These are phyloP conservation scores for Ciona savignyi DNA, from an alignment of 23 tunicate species.

Conservation along the genomic window DNA sequence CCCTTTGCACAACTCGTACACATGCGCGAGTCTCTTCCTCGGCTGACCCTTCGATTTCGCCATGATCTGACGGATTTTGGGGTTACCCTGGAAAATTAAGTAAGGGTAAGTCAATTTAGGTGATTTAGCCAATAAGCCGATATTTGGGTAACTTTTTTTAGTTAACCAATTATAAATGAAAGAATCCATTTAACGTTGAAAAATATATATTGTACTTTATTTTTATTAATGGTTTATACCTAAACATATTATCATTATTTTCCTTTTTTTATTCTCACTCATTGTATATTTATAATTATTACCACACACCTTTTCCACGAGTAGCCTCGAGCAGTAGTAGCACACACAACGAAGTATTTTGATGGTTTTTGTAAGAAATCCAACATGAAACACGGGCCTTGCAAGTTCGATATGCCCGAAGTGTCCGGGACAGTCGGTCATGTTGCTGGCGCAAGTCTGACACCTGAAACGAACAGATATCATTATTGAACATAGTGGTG, in stretches of 20 bases:
- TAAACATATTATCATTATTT: background rate
- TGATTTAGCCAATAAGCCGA: too few relatives aligned
- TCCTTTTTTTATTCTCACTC: too few relatives aligned
- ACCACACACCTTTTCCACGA: conserved; percentile 80
- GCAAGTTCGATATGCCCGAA: conserved; percentile 98
- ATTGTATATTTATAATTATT: too few relatives aligned
- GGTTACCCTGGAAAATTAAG: conserved; percentile 42
- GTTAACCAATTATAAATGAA: too few relatives aligned
- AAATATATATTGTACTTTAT: too few relatives aligned
- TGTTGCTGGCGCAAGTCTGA: conserved; percentile 99
- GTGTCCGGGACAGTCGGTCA: conserved; percentile 99
- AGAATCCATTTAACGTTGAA: too few relatives aligned
- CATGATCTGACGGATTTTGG: conserved; percentile 81
- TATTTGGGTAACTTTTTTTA: too few relatives aligned
- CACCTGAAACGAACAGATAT: too few relatives aligned
- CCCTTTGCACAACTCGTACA: conserved; percentile 97
- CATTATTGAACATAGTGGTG: too few relatives aligned
- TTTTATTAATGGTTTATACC: background rate
- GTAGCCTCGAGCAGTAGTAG: conserved; percentile 86
- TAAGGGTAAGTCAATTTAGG: background rate
- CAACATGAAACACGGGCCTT: conserved; percentile 96
- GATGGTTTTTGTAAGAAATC: conserved; percentile 87
- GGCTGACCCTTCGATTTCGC: conserved; percentile 76
- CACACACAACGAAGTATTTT: conserved; percentile 94
- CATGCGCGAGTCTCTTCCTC: conserved; percentile 83